These are phyloP conservation scores for Ophioninae sp. DNA, from an alignment of 2,888 invertebrate genomes.

Conservation along the genomic window DNA sequence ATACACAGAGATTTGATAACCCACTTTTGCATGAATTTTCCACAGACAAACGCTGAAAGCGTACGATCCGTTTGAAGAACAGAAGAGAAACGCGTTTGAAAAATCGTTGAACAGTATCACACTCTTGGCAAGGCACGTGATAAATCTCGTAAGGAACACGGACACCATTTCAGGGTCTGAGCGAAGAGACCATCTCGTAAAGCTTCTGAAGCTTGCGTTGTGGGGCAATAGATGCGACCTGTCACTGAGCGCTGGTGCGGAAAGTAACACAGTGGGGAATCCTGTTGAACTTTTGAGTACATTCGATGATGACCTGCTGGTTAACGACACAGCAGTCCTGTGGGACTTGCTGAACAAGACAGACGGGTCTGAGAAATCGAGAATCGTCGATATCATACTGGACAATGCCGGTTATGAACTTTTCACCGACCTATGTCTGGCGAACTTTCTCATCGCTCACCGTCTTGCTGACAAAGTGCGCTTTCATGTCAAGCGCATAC, in stretches of 20 bases:
- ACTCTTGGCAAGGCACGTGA: conserved; percentile 81
- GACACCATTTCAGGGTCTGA: conserved; percentile 78
- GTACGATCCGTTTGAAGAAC: conserved; percentile 90
- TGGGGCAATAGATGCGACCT: conserved; percentile 99
- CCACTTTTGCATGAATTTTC: conserved; percentile 56
- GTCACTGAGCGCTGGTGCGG: conserved; percentile 90
- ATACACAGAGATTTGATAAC: not conserved
- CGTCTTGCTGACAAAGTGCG: conserved; percentile 86
- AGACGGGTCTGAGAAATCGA: conserved; percentile 77
- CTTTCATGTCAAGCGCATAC: conserved; percentile 93
- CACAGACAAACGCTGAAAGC: conserved; percentile 84
- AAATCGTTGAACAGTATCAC: conserved; percentile 83
- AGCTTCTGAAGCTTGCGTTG: conserved; percentile 87
- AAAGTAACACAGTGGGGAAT: conserved; percentile 83
- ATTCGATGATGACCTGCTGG: conserved; percentile 84
- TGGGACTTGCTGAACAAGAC: conserved; percentile 82
- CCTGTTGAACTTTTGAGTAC: conserved; percentile 83
- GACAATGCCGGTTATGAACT: conserved; percentile 98
- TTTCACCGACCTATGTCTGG: conserved; percentile 93
- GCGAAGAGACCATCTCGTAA: conserved; percentile 82
- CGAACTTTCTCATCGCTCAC: conserved; percentile 88
- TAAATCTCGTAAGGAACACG: conserved; percentile 70
- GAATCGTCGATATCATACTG: conserved; percentile 86
- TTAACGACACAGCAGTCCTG: conserved; percentile 84
- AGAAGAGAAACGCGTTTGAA: conserved; percentile 86